Conservation (phyloP, 2,797 vertebrate genomes). For the Rhinatrema bivittatum region DNA sequence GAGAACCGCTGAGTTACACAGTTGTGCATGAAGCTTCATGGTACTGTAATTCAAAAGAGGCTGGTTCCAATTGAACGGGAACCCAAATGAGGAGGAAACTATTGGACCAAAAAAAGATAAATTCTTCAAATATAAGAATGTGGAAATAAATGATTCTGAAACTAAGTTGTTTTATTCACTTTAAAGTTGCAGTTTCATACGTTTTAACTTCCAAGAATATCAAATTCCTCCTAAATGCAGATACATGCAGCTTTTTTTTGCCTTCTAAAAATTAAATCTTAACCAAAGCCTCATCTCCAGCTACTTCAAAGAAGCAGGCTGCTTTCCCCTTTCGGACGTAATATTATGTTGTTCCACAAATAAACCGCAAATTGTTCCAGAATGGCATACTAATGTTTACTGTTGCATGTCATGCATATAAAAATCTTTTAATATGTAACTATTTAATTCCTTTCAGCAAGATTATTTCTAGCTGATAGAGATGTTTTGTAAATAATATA, state of each 20-base stretch:
- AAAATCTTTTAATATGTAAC: constrained; percentile 47
- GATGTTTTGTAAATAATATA: constrained; percentile 43
- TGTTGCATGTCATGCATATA: constrained; percentile 34
- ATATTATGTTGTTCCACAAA: constrained; percentile 26
- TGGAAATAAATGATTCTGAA: no score
- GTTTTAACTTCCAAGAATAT: no score
- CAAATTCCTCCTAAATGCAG: no score
- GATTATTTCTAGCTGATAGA: constrained; percentile 17
- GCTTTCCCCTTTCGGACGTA: constrained; percentile 31
- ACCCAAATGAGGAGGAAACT: no score
- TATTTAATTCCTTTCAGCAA: constrained; percentile 39
- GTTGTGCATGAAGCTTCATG: no score
- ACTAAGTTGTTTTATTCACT: no score
- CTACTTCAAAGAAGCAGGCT: constrained; percentile 16
- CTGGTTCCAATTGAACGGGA: no score
- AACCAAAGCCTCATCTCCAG: constrained; percentile 25
- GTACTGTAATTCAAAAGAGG: no score
- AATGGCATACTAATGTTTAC: constrained; percentile 28
- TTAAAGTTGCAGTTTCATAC: no score
- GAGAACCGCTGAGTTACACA: no score
- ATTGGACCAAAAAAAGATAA: no score
- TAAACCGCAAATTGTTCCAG: constrained; percentile 16
- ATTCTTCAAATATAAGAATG: no score
- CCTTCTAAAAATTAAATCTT: constrained; percentile 23
- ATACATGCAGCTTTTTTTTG: constrained; percentile 13